phyloP scores from a whole-genome alignment of 2,888 invertebrate genomes.

The Aspidapion aeneum region DNA sequence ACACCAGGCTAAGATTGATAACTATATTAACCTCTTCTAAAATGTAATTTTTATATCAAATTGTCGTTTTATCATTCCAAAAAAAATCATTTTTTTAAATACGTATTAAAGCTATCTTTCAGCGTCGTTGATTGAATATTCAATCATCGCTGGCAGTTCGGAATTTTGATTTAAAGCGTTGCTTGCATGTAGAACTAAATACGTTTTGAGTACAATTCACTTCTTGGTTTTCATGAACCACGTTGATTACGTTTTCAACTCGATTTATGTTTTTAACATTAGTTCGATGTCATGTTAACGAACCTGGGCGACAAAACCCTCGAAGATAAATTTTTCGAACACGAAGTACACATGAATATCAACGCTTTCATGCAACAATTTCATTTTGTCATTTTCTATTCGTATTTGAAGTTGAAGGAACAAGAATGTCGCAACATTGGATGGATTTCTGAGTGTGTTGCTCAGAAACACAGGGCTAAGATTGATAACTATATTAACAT shows the following conservation, averaged over 20 bases:
- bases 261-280: too few species aligned
- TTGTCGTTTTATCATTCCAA: too few species aligned
- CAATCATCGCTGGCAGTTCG: too few species aligned
- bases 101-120: too few species aligned
- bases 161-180: too few species aligned
- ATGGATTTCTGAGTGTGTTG: constrained; percentile 99
- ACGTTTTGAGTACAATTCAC: too few species aligned
- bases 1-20: constrained; percentile 98
- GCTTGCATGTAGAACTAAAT: too few species aligned
- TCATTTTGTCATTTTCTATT: constrained; percentile 99
- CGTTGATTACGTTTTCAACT: too few species aligned
- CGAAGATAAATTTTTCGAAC: constrained; percentile 99
- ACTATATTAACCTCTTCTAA: constrained; percentile 99
- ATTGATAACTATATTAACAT: constrained; percentile 99
- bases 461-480: constrained; percentile 97
- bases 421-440: constrained; percentile 99
- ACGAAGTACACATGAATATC: constrained; percentile 95
- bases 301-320: constrained; percentile 98
- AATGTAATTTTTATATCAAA: too few species aligned
- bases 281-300: constrained; percentile 94
- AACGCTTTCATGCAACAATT: constrained; percentile 98
- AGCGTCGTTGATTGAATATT: too few species aligned
- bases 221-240: too few species aligned
- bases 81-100: too few species aligned
- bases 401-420: constrained; percentile 97